Evolutionary conservation across 2,797 vertebrate species (phyloP).

Genomic region (Emys orbicularis): DNA sequence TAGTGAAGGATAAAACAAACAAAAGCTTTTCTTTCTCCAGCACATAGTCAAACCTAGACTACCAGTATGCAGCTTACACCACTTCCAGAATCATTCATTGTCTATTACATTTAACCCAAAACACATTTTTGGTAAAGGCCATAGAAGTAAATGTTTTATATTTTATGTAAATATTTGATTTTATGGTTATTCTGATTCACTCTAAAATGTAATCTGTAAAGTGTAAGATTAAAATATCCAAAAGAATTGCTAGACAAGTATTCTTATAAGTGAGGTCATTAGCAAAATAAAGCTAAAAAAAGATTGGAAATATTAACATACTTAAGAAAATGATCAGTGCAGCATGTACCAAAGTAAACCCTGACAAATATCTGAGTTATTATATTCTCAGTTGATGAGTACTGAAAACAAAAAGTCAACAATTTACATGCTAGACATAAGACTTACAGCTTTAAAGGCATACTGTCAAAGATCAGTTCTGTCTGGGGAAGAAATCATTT

Average conservation of each 20-base stretch:
- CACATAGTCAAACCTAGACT: not conserved
- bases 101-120: not conserved
- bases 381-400: not conserved
- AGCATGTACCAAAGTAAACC: not conserved
- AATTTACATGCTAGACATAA: not conserved
- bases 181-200: not conserved
- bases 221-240: not conserved
- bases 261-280: not conserved
- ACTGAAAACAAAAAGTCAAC: not conserved
- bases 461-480: not conserved
- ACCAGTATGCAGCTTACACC: not conserved
- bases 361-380: not conserved
- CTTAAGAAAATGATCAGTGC: not conserved
- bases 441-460: not conserved
- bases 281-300: not conserved
- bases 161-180: not conserved
- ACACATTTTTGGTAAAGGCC: not conserved
- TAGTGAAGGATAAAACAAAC: fast-evolving
- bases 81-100: not conserved
- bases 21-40: not conserved
- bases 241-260: not conserved
- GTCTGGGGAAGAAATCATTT: not conserved
- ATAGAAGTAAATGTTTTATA: not conserved
- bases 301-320: not conserved
- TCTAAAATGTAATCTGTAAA: not conserved